phyloP scores from a whole-genome alignment of 1,140 invertebrate species.

The Orius laevigatus region DNA sequence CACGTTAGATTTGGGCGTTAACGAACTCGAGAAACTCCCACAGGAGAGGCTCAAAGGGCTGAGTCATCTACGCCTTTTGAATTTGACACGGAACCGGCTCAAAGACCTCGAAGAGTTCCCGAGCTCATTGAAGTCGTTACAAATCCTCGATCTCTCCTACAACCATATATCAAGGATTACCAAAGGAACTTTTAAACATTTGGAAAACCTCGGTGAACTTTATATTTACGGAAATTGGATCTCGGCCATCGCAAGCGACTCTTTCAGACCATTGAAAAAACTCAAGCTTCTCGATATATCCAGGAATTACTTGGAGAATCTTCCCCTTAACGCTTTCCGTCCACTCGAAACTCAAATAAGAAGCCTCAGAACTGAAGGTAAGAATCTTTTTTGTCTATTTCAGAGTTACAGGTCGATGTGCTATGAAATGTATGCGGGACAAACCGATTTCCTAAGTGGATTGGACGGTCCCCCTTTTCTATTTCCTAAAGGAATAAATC shows the following conservation, averaged over 20 bases:
- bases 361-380: conserved; percentile 59
- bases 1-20: conserved; percentile 66
- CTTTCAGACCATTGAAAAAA: conserved; percentile 63
- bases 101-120: conserved; percentile 72
- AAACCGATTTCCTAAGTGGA: too few species aligned
- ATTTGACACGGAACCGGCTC: conserved; percentile 66
- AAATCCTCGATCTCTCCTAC: conserved; percentile 63
- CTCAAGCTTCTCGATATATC: conserved; percentile 65
- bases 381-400: conserved; percentile 22
- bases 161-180: conserved; percentile 65
- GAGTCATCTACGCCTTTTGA: conserved; percentile 49
- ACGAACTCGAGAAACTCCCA: conserved; percentile 68
- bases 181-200: conserved; percentile 55
- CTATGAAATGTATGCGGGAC: too few species aligned
- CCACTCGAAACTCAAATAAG: conserved; percentile 65
- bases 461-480: too few species aligned
- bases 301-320: conserved; percentile 64
- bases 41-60: conserved; percentile 70
- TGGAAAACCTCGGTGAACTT: conserved; percentile 55
- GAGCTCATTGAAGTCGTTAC: conserved; percentile 52
- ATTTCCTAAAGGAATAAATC: too few species aligned
- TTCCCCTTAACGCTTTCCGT: conserved; percentile 57
- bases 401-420: too few species aligned
- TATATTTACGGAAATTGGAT: conserved; percentile 71
- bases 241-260: conserved; percentile 54